These are phyloP conservation scores for Pomatorhinus ruficollis DNA, from an alignment of 2,113 vertebrate species.

Conservation along the genomic window DNA sequence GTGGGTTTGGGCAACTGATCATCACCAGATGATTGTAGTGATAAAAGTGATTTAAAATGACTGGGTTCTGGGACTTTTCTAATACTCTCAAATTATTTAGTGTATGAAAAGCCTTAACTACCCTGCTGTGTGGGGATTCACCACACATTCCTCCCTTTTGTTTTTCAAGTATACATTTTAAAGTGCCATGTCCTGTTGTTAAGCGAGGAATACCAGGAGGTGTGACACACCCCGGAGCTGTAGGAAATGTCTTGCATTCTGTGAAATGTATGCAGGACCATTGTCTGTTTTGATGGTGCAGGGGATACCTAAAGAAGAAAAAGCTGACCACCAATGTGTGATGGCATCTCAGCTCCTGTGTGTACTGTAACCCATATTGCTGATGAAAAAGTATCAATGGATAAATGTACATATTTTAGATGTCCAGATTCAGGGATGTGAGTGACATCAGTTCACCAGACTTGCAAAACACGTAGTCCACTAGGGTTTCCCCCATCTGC, in stretches of 20 bases:
- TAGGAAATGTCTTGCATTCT: neutral
- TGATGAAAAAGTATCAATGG: neutral
- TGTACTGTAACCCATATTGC: neutral
- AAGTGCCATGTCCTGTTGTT: neutral
- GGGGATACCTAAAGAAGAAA: neutral
- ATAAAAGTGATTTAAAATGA: neutral
- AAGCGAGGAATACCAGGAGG: neutral
- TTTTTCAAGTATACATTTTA: neutral
- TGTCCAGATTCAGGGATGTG: neutral
- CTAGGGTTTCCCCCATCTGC: no score
- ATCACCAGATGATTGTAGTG: neutral
- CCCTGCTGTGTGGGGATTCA: neutral
- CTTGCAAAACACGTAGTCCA: neutral
- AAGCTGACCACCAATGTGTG: rapidly evolving
- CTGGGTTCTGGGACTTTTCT: neutral
- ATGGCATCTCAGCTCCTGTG: neutral
- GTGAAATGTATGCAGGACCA: neutral
- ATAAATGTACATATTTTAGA: neutral
- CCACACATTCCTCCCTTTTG: neutral
- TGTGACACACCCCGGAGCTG: neutral
- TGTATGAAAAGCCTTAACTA: neutral
- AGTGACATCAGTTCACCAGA: neutral
- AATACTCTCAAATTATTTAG: neutral
- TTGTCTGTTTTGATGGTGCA: neutral
- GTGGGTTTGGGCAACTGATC: neutral